Evolutionary conservation across 2,888 invertebrate genomes (phyloP).

Genomic region (Machimus atricapillus): DNA sequence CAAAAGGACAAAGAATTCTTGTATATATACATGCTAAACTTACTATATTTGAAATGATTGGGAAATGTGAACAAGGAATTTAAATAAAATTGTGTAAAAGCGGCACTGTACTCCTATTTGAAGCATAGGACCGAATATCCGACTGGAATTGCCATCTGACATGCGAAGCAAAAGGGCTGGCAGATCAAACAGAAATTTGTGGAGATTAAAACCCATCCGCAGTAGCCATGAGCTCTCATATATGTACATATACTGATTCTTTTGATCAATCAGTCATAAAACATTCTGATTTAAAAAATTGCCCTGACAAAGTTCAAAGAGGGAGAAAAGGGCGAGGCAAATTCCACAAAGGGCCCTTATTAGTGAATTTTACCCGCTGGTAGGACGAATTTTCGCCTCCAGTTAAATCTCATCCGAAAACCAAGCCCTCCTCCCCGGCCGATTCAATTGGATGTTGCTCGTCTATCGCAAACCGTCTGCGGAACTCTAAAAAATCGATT

Average conservation of each 20-base stretch:
- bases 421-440: background rate
- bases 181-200: constrained; percentile 31
- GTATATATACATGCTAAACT: background rate
- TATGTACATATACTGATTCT: background rate
- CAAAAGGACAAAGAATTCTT: background rate
- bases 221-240: constrained; percentile 30
- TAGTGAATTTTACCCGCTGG: background rate
- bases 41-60: background rate
- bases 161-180: background rate
- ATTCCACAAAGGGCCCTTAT: constrained; percentile 26
- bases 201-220: constrained; percentile 33
- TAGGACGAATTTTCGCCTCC: constrained; percentile 3
- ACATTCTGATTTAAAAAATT: constrained; percentile 28
- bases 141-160: background rate
- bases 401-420: background rate
- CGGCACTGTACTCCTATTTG: background rate
- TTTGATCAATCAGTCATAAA: constrained; percentile 31
- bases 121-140: background rate
- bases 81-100: background rate
- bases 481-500: constrained; percentile 6
- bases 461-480: background rate
- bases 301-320: constrained; percentile 20
- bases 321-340: background rate
- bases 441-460: background rate
- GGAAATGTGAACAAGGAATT: background rate